Evolutionary conservation across 2,888 invertebrate genomes (phyloP), one percentile per base, ranked within the genome.

Genomic region (Odontomyia ornata): DNA sequence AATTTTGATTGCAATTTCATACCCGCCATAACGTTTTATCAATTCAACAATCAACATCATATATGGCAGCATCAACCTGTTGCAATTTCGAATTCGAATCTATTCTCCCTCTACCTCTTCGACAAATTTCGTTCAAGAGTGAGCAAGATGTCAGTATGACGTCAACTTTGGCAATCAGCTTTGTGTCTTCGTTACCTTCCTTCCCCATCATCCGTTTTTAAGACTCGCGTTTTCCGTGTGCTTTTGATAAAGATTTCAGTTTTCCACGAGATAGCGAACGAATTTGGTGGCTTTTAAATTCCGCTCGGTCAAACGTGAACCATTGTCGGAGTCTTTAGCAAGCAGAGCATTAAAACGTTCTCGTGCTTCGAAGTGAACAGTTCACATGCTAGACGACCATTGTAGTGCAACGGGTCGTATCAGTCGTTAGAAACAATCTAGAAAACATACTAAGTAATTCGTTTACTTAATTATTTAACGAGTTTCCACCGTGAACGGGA

Each of bases 241-340:
- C 21, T 52, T n/a, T 72, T 72, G 72, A 72, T 72, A 72, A 73
- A 60, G 36, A 36, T 73, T 57, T 80, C 80, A 83, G 82, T 83
- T 81, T 81, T 78, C 79, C 79, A 78, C 80, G 81, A 81, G 81
- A 81, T 79, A 80, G 80, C 81, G 82, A 82, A 81, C 81, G 81
- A 81, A 80, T 80, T 79, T 72, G 80, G 80, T 52, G 73, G 73
- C 11, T 72, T 52, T 72, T 1, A 23, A 72, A 56, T 11, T 52
- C 2, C 46, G 25, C 69, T 43, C 47, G 46, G 47, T 65, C 43
- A 13, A 4, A 13, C 28, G 56, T 47, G 47, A 25, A 25, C 69
- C 2, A 23, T n/a, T 13, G 27, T 23, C 15, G 21, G 5, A 56
- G 25, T 36, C 36, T 21, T 30, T 7, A 60, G 21, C 23, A 18